These are phyloP conservation scores for Cervus canadensis DNA, from an alignment of 2,113 vertebrate species.

Conservation along the genomic window DNA sequence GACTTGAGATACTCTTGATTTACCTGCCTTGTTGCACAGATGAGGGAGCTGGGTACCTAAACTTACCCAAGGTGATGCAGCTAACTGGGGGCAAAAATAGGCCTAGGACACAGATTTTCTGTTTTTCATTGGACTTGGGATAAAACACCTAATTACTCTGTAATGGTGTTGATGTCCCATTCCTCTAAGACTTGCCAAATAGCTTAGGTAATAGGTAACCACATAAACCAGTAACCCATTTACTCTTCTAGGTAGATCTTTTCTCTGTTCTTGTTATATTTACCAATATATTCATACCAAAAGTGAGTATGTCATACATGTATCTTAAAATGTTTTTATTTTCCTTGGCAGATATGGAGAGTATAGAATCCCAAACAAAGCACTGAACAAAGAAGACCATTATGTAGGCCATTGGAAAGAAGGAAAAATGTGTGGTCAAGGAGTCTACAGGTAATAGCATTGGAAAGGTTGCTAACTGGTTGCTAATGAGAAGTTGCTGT, in stretches of 20 bases:
- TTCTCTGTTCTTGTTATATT: background rate
- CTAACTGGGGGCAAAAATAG: background rate
- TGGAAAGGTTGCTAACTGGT: background rate
- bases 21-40: background rate
- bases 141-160: background rate
- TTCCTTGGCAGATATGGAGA: conserved; percentile 89
- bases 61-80: background rate
- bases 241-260: background rate
- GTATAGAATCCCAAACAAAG: conserved; percentile 89
- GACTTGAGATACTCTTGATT: background rate
- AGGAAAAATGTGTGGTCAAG: conserved; percentile 95
- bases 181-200: background rate
- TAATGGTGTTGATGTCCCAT: background rate
- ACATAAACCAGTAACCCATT: background rate
- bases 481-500: background rate
- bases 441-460: conserved; percentile 88
- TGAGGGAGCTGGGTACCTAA: background rate
- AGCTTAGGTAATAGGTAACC: background rate
- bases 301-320: background rate
- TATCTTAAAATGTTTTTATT: conserved; percentile 2
- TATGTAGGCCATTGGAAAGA: conserved; percentile 97
- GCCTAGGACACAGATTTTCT: background rate
- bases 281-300: background rate
- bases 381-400: conserved; percentile 88
- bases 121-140: background rate